A percentile compares a stretch with the other conserved stretches of the same genome.
These are phyloP conservation scores for Aromia moschata DNA, from an alignment of 2,888 invertebrate species.

Conservation along the genomic window DNA sequence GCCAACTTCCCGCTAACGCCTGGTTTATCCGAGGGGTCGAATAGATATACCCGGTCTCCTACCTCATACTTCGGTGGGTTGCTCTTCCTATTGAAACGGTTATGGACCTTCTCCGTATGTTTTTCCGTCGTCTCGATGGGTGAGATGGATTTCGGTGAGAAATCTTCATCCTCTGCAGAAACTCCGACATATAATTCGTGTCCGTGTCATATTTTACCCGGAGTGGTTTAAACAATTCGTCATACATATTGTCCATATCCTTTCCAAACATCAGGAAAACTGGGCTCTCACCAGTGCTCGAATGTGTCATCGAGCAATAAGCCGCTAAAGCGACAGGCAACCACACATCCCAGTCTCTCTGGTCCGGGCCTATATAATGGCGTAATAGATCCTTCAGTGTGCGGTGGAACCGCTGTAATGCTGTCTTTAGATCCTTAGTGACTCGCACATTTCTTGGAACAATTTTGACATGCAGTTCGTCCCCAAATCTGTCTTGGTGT, in stretches of 20 bases:
- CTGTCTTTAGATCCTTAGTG: conserved; percentile 18
- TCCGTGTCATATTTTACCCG: conserved; percentile 32
- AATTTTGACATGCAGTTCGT: conserved; percentile 44
- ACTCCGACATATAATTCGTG: conserved; percentile 36
- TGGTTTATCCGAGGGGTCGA: too few species aligned
- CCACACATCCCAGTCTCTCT: conserved; percentile 48
- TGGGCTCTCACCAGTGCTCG: conserved; percentile 42
- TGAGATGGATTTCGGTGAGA: conserved; percentile 18
- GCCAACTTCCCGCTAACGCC: too few species aligned
- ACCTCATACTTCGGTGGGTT: not conserved
- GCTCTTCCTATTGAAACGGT: not conserved
- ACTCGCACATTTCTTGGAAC: conserved; percentile 14
- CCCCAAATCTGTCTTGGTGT: conserved; percentile 46
- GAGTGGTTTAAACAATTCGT: conserved; percentile 33
- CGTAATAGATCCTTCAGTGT: conserved; percentile 42
- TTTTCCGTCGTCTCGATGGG: conserved; percentile 16
- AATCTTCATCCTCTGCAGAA: conserved; percentile 24
- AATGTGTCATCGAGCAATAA: conserved; percentile 37
- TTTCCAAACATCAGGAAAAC: conserved; percentile 40
- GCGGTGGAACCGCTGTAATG: conserved; percentile 38
- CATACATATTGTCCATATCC: conserved; percentile 36
- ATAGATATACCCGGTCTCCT: not conserved
- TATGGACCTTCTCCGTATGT: conserved; percentile 17
- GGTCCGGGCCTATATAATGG: conserved; percentile 44
- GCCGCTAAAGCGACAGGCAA: conserved; percentile 46